phyloP scores from a whole-genome alignment of 2,113 vertebrate species.

The Cavia porcellus region DNA sequence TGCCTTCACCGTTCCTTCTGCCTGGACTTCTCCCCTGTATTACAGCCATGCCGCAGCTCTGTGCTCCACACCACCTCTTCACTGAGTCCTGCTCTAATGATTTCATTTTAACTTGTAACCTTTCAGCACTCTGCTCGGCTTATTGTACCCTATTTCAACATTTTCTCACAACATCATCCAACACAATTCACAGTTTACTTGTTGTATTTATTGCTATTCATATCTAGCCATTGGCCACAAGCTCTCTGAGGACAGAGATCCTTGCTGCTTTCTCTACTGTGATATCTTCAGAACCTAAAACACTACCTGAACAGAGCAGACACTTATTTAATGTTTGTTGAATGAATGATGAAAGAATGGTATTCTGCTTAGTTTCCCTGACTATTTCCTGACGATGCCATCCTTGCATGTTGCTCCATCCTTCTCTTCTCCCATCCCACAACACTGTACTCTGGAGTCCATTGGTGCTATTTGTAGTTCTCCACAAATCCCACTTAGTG shows the following conservation, averaged over 20 bases:
- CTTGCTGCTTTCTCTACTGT: background rate
- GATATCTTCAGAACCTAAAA: background rate
- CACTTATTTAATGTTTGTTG: background rate
- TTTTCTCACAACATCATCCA: background rate
- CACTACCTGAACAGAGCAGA: background rate
- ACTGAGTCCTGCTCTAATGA: background rate
- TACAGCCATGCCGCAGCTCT: background rate
- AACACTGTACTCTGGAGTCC: background rate
- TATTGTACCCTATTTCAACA: background rate
- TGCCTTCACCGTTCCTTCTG: background rate
- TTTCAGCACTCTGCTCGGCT: background rate
- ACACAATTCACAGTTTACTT: background rate
- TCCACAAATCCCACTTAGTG: background rate
- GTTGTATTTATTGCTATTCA: background rate
- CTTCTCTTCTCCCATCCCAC: background rate
- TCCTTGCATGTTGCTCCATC: background rate
- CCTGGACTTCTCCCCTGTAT: background rate
- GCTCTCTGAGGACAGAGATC: background rate
- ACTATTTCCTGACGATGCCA: background rate
- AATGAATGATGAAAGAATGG: background rate
- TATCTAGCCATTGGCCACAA: background rate
- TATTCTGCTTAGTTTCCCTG: background rate
- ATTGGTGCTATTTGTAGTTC: background rate
- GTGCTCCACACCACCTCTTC: background rate
- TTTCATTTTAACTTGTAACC: background rate